phyloP scores from a whole-genome alignment of 2,113 vertebrate genomes.

The Thryonomys swinderianus region DNA sequence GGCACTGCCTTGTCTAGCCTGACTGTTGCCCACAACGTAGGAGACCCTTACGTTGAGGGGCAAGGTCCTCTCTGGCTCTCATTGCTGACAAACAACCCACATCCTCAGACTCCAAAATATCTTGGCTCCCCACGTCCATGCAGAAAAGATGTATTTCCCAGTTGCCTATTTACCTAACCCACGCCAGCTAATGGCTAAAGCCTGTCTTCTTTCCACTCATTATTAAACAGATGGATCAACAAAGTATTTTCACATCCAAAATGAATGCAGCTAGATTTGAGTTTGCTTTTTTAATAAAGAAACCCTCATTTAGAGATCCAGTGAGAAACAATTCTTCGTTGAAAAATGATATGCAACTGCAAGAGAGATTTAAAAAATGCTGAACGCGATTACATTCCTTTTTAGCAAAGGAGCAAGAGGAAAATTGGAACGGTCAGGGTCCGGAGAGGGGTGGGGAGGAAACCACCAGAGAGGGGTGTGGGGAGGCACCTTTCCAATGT shows the following conservation, averaged over 20 bases:
- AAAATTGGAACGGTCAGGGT: constrained; percentile 11
- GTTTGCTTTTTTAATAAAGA: background rate
- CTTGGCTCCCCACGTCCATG: background rate
- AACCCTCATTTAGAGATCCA: background rate
- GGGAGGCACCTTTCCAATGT: background rate
- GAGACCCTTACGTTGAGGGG: background rate
- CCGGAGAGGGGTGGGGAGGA: background rate
- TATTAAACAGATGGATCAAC: background rate
- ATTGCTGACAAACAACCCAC: constrained; percentile 8
- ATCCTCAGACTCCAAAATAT: constrained; percentile 20
- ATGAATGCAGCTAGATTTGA: background rate
- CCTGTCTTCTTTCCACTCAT: background rate
- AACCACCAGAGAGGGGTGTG: background rate
- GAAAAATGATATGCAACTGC: constrained; percentile 2
- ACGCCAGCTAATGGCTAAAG: constrained; percentile 17
- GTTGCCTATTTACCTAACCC: background rate
- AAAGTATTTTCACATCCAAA: constrained; percentile 51
- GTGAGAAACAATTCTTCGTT: background rate
- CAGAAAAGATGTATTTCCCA: constrained; percentile 5
- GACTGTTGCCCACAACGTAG: background rate
- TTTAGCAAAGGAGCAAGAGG: background rate
- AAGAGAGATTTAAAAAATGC: background rate
- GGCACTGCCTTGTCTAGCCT: background rate
- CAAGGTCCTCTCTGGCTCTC: constrained; percentile 53
- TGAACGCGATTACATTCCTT: background rate